Percentiles rank a stretch among this genome's conserved stretches.
These are phyloP conservation scores for Sebastes aleutianus DNA, from an alignment of 2,797 vertebrate genomes.

Conservation along the genomic window DNA sequence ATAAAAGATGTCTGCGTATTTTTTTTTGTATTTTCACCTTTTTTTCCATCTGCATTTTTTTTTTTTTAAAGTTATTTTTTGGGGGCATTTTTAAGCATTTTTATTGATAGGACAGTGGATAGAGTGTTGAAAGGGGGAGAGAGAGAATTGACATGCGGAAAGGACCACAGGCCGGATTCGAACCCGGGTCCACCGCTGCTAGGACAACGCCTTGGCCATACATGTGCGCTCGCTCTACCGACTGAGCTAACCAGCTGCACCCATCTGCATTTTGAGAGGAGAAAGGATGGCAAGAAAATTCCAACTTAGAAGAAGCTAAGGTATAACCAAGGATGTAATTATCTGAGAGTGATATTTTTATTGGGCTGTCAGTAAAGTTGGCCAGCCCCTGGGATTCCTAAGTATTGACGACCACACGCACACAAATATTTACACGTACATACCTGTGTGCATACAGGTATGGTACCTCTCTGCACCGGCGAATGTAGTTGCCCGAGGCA, in stretches of 20 bases:
- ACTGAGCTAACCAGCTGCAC: no score
- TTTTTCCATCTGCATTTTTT: background rate
- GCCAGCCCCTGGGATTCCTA: slow-evolving; percentile 2
- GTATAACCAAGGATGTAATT: slow-evolving; percentile 35
- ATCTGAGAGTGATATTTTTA: slow-evolving; percentile 59
- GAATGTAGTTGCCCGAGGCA: no score
- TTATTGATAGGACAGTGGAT: no score
- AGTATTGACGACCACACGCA: slow-evolving; percentile 3
- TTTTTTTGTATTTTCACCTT: background rate
- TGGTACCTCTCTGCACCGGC: no score
- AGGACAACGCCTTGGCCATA: no score
- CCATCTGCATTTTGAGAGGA: background rate
- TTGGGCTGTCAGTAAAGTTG: slow-evolving; percentile 17
- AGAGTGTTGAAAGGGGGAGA: no score
- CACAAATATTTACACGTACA: background rate
- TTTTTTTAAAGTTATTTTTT: no score
- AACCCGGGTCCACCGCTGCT: no score
- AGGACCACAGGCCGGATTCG: no score
- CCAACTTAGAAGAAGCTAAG: slow-evolving; percentile 27
- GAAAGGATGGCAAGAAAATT: background rate
- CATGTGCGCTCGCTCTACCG: no score
- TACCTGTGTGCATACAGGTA: background rate
- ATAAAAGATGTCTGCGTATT: background rate
- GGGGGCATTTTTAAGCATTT: no score
- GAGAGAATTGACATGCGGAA: no score